These are phyloP conservation scores for Drosophila sproati DNA, from an alignment of 1,140 invertebrate genomes.

Conservation along the genomic window DNA sequence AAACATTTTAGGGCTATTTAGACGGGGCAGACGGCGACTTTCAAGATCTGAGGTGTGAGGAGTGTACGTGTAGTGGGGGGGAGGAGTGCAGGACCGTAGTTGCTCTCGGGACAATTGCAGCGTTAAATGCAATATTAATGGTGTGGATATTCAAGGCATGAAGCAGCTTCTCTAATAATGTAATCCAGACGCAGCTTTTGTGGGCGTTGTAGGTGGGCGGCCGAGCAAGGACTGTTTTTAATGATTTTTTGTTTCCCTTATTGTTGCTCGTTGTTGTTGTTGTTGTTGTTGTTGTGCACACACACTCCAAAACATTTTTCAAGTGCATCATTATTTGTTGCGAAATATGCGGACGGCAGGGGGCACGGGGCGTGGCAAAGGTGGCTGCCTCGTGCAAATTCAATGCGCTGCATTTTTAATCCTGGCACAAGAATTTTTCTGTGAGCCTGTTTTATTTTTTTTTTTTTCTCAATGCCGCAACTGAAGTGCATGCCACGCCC, in stretches of 20 bases:
- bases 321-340: slow-evolving; percentile 83
- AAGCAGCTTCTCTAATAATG: slow-evolving; percentile 64
- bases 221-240: slow-evolving; percentile 54
- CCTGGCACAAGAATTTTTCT: slow-evolving; percentile 72
- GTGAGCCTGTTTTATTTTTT: background rate
- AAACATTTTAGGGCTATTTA: slow-evolving; percentile 83
- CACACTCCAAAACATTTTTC: slow-evolving; percentile 63
- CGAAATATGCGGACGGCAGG: slow-evolving; percentile 50
- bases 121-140: slow-evolving; percentile 83
- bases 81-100: slow-evolving; percentile 21
- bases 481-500: slow-evolving; percentile 75
- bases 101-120: slow-evolving; percentile 79
- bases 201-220: background rate
- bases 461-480: slow-evolving; percentile 71
- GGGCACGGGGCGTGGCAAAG: slow-evolving; percentile 20
- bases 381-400: slow-evolving; percentile 63
- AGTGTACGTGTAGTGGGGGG: slow-evolving; percentile 25
- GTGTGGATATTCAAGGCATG: slow-evolving; percentile 63
- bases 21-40: slow-evolving; percentile 3
- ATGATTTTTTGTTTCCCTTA: slow-evolving; percentile 53
- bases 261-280: slow-evolving; percentile 35
- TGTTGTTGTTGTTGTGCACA: slow-evolving; percentile 57
- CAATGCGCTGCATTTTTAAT: slow-evolving; percentile 83
- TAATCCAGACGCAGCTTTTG: slow-evolving; percentile 20
- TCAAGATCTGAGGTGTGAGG: slow-evolving; percentile 14